phyloP scores from a whole-genome alignment of 2,888 invertebrate genomes.

The Argynnis bischoffii region DNA sequence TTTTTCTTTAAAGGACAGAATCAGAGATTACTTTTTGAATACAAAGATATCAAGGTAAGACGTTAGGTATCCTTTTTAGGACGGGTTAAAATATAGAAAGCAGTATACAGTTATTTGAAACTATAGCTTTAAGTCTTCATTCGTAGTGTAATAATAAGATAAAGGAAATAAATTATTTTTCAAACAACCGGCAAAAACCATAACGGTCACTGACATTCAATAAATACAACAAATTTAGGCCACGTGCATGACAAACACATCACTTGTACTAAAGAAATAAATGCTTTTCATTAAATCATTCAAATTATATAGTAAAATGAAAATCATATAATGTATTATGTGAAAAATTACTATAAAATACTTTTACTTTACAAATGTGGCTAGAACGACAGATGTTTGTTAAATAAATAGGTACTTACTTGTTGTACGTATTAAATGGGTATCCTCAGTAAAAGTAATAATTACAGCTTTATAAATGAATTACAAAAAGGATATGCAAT shows the following conservation, averaged over 20 bases:
- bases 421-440: neutral
- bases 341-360: neutral
- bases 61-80: too few species aligned
- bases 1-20: too few species aligned
- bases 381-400: constrained; percentile 4
- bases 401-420: constrained; percentile 1
- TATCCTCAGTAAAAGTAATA: neutral
- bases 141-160: neutral
- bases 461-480: neutral
- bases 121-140: too few species aligned
- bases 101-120: too few species aligned
- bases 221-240: constrained; percentile 18
- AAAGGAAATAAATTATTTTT: neutral
- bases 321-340: neutral
- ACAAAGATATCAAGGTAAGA: too few species aligned
- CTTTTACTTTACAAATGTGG: neutral
- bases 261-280: neutral
- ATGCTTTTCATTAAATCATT: neutral
- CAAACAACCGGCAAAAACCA: constrained; percentile 21
- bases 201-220: constrained; percentile 30
- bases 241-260: constrained; percentile 13
- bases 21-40: too few species aligned
- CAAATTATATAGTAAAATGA: neutral
- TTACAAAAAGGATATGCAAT: neutral
- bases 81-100: too few species aligned